Conservation (phyloP, 2,113 vertebrate genomes). For the Chamaea fasciata region DNA sequence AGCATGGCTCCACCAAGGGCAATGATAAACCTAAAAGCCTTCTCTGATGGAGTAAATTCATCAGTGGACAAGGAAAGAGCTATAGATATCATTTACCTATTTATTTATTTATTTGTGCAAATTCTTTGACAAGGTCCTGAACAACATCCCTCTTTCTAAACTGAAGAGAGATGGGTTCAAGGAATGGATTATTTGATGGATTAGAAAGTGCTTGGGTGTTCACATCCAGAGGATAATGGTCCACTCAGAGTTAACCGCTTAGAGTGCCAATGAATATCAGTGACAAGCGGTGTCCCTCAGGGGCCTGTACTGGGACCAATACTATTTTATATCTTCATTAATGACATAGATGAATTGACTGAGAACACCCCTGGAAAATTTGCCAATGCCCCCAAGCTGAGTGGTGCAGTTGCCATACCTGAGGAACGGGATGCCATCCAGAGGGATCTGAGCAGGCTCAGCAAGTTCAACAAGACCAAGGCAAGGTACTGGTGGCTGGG, state of each 20-base stretch:
- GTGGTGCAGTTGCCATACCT: neutral
- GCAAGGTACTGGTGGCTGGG: neutral
- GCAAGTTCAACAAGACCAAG: neutral
- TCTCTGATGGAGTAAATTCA: neutral
- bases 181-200: neutral
- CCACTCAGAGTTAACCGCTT: neutral
- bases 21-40: neutral
- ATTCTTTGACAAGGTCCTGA: neutral
- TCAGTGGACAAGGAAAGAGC: neutral
- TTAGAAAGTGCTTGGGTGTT: accelerated
- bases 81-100: neutral
- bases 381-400: neutral
- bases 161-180: neutral
- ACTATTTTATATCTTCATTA: neutral
- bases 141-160: neutral
- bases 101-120: neutral
- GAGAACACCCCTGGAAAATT: accelerated
- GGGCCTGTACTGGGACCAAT: accelerated
- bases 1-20: neutral
- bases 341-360: accelerated
- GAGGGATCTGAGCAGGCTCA: neutral
- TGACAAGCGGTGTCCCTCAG: neutral
- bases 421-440: neutral
- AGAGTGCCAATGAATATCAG: neutral
- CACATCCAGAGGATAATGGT: neutral